Conservation (phyloP, 2,888 invertebrate species). For the Beris chalybata region DNA sequence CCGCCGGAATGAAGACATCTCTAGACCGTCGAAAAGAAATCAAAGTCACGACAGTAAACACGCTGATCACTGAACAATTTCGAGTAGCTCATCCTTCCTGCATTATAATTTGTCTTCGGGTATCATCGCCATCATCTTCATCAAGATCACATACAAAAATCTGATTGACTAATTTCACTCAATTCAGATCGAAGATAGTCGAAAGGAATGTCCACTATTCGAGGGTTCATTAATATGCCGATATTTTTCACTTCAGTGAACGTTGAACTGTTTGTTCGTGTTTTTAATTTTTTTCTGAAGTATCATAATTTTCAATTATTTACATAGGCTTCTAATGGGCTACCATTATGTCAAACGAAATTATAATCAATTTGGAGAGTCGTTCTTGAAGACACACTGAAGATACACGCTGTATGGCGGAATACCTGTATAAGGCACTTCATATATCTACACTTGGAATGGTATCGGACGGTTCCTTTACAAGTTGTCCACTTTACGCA, state of each 20-base stretch:
- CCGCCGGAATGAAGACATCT: not conserved
- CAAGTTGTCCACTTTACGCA: too few species aligned
- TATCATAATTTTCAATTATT: not conserved
- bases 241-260: too few species aligned
- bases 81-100: slow-evolving; percentile 16
- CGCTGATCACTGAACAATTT: slow-evolving; percentile 10
- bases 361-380: slow-evolving; percentile 6
- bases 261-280: not conserved
- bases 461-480: too few species aligned
- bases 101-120: slow-evolving; percentile 1
- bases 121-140: not conserved
- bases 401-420: too few species aligned
- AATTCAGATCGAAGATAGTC: not conserved
- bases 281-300: not conserved
- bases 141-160: slow-evolving; percentile 18
- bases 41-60: slow-evolving; percentile 20
- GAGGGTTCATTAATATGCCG: slow-evolving; percentile 7
- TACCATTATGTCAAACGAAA: slow-evolving; percentile 14
- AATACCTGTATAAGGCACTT: too few species aligned
- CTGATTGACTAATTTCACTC: slow-evolving; percentile 19
- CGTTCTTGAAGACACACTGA: too few species aligned
- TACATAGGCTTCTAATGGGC: not conserved
- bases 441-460: too few species aligned
- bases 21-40: not conserved
- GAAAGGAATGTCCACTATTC: slow-evolving; percentile 5